These are phyloP conservation scores for Formica aserva DNA, from an alignment of 2,888 invertebrate species.

Conservation along the genomic window DNA sequence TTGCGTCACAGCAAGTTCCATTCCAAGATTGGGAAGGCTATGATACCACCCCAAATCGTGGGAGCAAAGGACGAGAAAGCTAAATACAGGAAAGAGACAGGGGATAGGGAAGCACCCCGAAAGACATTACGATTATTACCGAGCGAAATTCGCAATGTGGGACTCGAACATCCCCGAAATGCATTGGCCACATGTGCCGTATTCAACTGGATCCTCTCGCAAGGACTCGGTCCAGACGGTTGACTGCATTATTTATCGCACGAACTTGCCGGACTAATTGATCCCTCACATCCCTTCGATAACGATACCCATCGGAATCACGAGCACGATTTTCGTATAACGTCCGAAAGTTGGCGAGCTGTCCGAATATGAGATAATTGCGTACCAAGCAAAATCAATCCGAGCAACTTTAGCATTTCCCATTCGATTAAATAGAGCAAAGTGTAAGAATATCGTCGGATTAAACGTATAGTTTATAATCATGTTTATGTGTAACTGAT, in stretches of 20 bases:
- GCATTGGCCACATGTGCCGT: slow-evolving; percentile 78
- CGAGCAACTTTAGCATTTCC: slow-evolving; percentile 30
- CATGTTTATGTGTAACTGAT: not conserved
- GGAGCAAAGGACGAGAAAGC: slow-evolving; percentile 66
- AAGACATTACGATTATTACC: slow-evolving; percentile 86
- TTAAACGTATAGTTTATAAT: not conserved
- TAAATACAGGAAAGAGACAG: slow-evolving; percentile 48
- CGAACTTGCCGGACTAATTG: slow-evolving; percentile 79
- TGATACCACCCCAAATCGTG: slow-evolving; percentile 65
- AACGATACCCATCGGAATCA: slow-evolving; percentile 50
- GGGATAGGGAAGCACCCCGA: slow-evolving; percentile 73
- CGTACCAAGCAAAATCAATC: slow-evolving; percentile 29
- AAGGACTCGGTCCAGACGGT: slow-evolving; percentile 83
- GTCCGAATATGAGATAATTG: slow-evolving; percentile 31
- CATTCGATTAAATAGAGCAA: not conserved
- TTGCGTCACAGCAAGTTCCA: slow-evolving; percentile 67
- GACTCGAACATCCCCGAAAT: slow-evolving; percentile 74
- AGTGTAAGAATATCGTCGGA: not conserved
- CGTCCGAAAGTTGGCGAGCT: slow-evolving; percentile 36
- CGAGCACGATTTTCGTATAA: slow-evolving; percentile 36
- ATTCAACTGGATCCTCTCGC: slow-evolving; percentile 78
- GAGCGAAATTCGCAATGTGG: slow-evolving; percentile 76
- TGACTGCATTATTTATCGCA: slow-evolving; percentile 83
- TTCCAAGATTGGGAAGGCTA: slow-evolving; percentile 72
- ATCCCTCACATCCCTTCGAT: slow-evolving; percentile 87